Conservation (phyloP, 2,888 invertebrate genomes). For the Meiosimyza decipiens region DNA sequence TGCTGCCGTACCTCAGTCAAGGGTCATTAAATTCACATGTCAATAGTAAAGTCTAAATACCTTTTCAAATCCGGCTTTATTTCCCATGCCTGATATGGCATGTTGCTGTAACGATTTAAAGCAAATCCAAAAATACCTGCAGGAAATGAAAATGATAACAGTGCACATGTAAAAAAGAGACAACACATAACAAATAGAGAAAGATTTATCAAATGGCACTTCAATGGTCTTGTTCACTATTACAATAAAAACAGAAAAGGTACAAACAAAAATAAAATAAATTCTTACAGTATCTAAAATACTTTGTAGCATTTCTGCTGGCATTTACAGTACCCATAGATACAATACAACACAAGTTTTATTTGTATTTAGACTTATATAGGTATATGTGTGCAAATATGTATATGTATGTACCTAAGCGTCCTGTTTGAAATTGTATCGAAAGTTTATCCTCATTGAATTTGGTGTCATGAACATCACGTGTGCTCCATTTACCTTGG, state of each 20-base stretch:
- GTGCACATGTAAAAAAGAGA: background rate
- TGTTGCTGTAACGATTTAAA: constrained; percentile 78
- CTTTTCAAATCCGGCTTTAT: constrained; percentile 74
- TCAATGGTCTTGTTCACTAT: constrained; percentile 17
- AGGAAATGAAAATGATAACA: constrained; percentile 4
- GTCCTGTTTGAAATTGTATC: constrained; percentile 80
- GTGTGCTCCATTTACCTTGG: constrained; percentile 74
- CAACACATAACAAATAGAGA: background rate
- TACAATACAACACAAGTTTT: background rate
- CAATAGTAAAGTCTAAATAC: constrained; percentile 42
- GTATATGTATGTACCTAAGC: constrained; percentile 68
- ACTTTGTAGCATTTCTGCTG: constrained; percentile 9
- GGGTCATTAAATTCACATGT: background rate
- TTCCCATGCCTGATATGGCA: constrained; percentile 90
- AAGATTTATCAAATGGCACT: constrained; percentile 27
- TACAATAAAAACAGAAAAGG: background rate
- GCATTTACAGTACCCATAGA: too few species aligned
- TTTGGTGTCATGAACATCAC: constrained; percentile 81
- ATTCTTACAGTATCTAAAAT: background rate
- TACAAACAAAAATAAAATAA: constrained; percentile 2
- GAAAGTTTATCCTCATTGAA: constrained; percentile 87
- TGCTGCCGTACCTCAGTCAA: too few species aligned
- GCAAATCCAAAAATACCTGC: constrained; percentile 78
- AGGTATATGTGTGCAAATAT: background rate
- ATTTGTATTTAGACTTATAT: background rate